Evolutionary conservation across 2,888 invertebrate species (phyloP), one percentile per base, ranked within the genome.

Genomic region (Lithophane leautieri): DNA sequence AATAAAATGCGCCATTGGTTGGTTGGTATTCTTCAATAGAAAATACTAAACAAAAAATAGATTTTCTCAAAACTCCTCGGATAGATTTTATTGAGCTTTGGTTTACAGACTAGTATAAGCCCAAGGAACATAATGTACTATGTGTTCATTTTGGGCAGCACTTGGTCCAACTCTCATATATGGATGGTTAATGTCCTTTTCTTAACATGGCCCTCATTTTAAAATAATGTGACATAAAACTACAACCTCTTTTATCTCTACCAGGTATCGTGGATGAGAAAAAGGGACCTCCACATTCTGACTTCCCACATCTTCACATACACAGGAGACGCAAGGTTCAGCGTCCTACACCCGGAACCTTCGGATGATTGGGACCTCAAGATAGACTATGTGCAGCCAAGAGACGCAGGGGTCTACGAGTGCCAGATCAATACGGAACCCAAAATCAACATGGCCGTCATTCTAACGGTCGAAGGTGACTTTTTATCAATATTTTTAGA

Each of bases 351-450:
- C 93, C 98, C 98, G 0, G 98, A 98, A 85, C 97, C 97, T 14
- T 98, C 98, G 40, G 98, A 98, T 92, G 98, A 98, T 94, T 98
- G 98, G 98, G 98, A 98, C 93, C 97, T 99, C 85, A 97, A 97
- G 94, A 97, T 99, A 84, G 98, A 98, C 91, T 98, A 98, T 93
- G 98, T 98, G 25, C 98, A 98, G 95, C 97, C 98, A 67, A 94
- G 98, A 42, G 98, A 98, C 93, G 98, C 98, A 3, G 98, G 98
- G 12, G 97, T 98, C 79, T 98, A 98, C 96, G 98, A 98, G 94
- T 98, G 98, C 90, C 98, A 98, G 97, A 98, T 98, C 88, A 98
- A 98, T 95, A 98, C 98, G 0, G 98, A 98, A 92, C 98, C 98
- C 34, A 98, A 98, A 94, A 98, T 98, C 93, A 98, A 98, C 94